A percentile compares a stretch with the other conserved stretches of the same genome.
phyloP scores from a whole-genome alignment of 2,888 invertebrate genomes.

The Polydrusus pterygomalis region DNA sequence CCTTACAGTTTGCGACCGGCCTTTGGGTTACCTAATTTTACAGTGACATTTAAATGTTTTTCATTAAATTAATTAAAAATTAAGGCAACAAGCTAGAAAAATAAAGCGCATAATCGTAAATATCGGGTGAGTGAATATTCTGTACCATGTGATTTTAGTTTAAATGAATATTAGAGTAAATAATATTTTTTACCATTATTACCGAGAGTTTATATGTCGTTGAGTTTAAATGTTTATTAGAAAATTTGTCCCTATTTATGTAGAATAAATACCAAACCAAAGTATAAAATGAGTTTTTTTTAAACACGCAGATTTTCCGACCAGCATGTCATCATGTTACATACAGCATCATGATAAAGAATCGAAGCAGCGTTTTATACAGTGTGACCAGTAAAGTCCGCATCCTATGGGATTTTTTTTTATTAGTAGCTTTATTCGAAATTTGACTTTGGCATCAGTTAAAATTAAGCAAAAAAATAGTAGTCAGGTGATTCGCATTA shows the following conservation, averaged over 20 bases:
- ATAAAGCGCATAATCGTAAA: not conserved
- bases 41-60: not conserved
- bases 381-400: too few species aligned
- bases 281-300: conserved; percentile 1
- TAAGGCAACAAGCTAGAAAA: not conserved
- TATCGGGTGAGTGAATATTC: conserved; percentile 1
- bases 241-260: conserved; percentile 62
- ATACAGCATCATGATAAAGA: too few species aligned
- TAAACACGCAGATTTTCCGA: too few species aligned
- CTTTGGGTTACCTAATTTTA: not conserved
- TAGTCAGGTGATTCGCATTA: too few species aligned
- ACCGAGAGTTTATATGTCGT: conserved; percentile 62
- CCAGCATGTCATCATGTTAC: too few species aligned
- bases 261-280: conserved; percentile 55
- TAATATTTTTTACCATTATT: conserved; percentile 48
- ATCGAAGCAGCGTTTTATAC: too few species aligned
- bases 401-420: too few species aligned
- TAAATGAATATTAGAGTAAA: conserved; percentile 39
- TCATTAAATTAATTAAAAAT: not conserved
- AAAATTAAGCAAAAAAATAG: too few species aligned
- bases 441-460: too few species aligned
- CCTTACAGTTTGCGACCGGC: too few species aligned
- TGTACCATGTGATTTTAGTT: conserved; percentile 15
- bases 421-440: too few species aligned
- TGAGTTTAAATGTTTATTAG: conserved; percentile 63